Evolutionary conservation across 2,888 invertebrate genomes (phyloP).

Genomic region (Hermaeophaga mercurialis): DNA sequence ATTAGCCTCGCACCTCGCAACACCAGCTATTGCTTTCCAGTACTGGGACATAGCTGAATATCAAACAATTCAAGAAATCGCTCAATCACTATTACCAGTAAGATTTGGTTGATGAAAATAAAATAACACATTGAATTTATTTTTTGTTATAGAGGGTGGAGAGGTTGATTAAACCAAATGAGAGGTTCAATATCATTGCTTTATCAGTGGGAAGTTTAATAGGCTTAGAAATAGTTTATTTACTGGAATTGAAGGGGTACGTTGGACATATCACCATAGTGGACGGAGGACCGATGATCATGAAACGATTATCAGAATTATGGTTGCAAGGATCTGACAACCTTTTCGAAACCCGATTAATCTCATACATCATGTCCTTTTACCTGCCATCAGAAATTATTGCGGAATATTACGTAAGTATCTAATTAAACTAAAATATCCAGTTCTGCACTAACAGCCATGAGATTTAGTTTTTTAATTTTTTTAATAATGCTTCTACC

Average conservation of each 20-base stretch:
- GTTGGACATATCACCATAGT: conserved; percentile 72
- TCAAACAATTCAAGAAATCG: conserved; percentile 61
- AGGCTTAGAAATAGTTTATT: conserved; percentile 75
- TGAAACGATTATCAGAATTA: conserved; percentile 52
- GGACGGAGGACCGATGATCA: conserved; percentile 77
- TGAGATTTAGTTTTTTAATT: too few species aligned
- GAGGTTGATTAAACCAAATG: conserved; percentile 60
- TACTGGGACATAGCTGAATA: conserved; percentile 57
- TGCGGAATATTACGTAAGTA: conserved; percentile 51
- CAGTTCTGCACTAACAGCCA: too few species aligned
- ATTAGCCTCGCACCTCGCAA: conserved; percentile 60
- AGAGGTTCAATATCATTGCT: conserved; percentile 75
- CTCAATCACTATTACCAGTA: conserved; percentile 62
- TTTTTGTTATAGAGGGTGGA: conserved; percentile 61
- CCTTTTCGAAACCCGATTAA: conserved; percentile 63
- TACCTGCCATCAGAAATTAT: conserved; percentile 57
- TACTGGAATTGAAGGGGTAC: conserved; percentile 70
- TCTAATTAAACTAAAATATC: too few species aligned
- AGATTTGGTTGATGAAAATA: too few species aligned
- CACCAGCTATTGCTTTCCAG: conserved; percentile 63
- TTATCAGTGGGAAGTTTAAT: conserved; percentile 88
- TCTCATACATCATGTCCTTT: conserved; percentile 59
- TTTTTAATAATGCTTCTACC: too few species aligned
- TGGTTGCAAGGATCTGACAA: conserved; percentile 52
- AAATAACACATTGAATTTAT: too few species aligned